Base-by-base conservation (phyloP, 1,140 invertebrate genomes). In the Philotrypesis tridentata region DNA sequence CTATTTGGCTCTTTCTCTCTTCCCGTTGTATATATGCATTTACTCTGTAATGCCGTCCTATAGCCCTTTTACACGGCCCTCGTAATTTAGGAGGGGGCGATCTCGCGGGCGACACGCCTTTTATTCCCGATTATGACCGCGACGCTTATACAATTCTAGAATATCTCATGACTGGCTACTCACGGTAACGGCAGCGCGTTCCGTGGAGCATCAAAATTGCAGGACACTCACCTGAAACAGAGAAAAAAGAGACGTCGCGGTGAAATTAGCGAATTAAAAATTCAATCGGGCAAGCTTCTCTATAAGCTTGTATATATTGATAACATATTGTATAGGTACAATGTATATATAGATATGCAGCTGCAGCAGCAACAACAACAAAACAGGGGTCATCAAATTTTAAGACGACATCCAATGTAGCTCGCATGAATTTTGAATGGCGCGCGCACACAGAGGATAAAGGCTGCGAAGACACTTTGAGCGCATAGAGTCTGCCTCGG, bases 321-420 rank as follows among this genome's bases (percentile, higher is more conserved):
- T n/a, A n/a, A n/a, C n/a, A n/a, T n/a, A n/a, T n/a, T n/a, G n/a
- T n/a, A n/a, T n/a, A n/a, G n/a, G n/a, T n/a, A n/a, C n/a, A n/a
- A n/a, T n/a, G 77, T 21, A 17, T 55, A 55, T 21, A n/a, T 55
- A 55, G 48, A 55, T 55, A 55, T 21, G 33, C 9, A 55, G 17
- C 48, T 21, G 48, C n/a, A 55, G 48, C 21, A 55, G 31, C 29
- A 71, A 60, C 25, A 48, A 29, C 27, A 11, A 23, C 48, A 80
- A 72, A 80, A 73, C 61, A 73, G 27, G n/a, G 43, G 14, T 80
- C 78, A 17, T 80, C 72, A 80, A 80, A 80, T 80, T 80, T 73
- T 80, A 80, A 80, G 55, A 55, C 77, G 68, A 17, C 14, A 61
- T 60, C 27, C 48, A n/a, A 21, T 61, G 67, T 63, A n/a, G n/a